Conservation (phyloP, 2,888 invertebrate species). For the Aspidiotus rigidus region DNA sequence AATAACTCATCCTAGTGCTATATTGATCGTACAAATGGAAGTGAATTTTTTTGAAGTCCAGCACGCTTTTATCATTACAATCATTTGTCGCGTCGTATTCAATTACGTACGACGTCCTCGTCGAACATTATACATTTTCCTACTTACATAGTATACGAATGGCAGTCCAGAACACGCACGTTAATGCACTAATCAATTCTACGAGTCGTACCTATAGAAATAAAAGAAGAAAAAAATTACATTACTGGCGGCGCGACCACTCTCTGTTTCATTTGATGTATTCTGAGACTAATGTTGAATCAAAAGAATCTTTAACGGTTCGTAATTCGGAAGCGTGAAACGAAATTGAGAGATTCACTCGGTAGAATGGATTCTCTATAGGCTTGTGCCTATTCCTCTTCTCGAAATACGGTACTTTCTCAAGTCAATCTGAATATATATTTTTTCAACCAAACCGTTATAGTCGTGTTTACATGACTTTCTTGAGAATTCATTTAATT, state of each 20-base stretch:
- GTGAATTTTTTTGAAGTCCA: too few relatives aligned
- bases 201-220: background rate
- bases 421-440: background rate
- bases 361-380: too few relatives aligned
- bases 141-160: too few relatives aligned
- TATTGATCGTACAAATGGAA: too few relatives aligned
- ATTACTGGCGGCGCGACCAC: background rate
- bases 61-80: background rate
- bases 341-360: slow-evolving; percentile 3
- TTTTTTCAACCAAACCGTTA: background rate
- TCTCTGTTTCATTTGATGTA: background rate
- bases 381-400: background rate
- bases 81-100: background rate
- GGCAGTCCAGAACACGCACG: background rate
- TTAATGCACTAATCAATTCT: slow-evolving; percentile 1
- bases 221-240: background rate
- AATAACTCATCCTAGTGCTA: too few relatives aligned
- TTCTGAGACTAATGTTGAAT: background rate
- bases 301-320: background rate
- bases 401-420: background rate
- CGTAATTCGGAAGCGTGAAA: slow-evolving; percentile 1
- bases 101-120: background rate
- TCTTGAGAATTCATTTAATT: background rate
- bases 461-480: background rate
- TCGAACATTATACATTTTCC: background rate